Evolutionary conservation across 1,140 invertebrate species (phyloP).

Genomic region (Trichonephila clavata): DNA sequence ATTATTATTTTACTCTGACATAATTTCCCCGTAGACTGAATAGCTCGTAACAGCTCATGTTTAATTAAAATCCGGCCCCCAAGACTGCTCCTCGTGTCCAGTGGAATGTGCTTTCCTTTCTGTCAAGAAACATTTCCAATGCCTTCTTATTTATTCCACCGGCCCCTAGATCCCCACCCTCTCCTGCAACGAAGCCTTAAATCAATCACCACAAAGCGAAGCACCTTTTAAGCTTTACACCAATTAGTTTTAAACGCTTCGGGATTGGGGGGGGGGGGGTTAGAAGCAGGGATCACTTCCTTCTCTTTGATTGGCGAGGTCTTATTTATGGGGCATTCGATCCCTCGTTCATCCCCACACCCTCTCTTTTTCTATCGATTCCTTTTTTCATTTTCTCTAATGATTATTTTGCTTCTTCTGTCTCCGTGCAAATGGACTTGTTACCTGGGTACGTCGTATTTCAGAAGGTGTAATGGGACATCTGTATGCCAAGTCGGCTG

Average conservation of each 20-base stretch:
- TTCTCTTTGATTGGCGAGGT: slow-evolving; percentile 39
- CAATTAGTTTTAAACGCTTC: slow-evolving; percentile 64
- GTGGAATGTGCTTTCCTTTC: neutral
- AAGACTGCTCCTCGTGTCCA: too few species aligned
- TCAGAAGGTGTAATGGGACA: slow-evolving; percentile 27
- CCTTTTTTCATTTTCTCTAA: slow-evolving; percentile 28
- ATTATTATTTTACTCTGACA: too few species aligned
- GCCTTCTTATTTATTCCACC: neutral
- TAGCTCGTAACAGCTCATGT: too few species aligned
- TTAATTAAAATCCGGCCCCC: too few species aligned
- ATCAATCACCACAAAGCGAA: slow-evolving; percentile 58
- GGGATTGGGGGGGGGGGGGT: neutral
- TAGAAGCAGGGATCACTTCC: neutral
- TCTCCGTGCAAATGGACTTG: slow-evolving; percentile 40
- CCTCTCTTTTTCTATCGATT: neutral
- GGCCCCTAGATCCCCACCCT: neutral
- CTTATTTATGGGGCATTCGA: slow-evolving; percentile 64
- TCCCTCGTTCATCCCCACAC: neutral
- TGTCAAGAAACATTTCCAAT: slow-evolving; percentile 12
- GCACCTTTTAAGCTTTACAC: slow-evolving; percentile 68
- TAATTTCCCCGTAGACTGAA: too few species aligned
- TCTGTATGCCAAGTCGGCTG: slow-evolving; percentile 28
- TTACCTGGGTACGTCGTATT: slow-evolving; percentile 5
- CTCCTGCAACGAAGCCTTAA: slow-evolving; percentile 14
- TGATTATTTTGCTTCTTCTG: slow-evolving; percentile 4